Evolutionary conservation across 2,888 invertebrate genomes (phyloP).

Genomic region (Baccha elongata): DNA sequence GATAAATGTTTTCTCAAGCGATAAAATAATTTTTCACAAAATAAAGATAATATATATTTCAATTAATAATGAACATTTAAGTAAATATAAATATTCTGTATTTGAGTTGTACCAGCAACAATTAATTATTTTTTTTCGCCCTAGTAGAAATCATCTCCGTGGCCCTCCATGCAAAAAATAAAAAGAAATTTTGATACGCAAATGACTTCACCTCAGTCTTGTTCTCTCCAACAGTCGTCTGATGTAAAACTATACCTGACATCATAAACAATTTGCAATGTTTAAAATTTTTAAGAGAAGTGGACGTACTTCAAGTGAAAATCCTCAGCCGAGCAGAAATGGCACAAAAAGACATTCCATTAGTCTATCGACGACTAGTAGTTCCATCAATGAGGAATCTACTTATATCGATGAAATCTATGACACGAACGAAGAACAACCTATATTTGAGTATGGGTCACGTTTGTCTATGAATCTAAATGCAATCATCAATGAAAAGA

Average conservation of each 20-base stretch:
- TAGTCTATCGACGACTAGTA: slow-evolving; percentile 37
- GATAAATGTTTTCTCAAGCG: slow-evolving; percentile 14
- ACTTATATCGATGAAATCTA: slow-evolving; percentile 56
- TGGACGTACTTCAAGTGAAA: slow-evolving; percentile 35
- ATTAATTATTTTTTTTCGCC: not conserved
- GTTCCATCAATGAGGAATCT: slow-evolving; percentile 44
- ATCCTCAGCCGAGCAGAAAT: slow-evolving; percentile 27
- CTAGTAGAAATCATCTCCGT: slow-evolving; percentile 37
- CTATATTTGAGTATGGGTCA: slow-evolving; percentile 78
- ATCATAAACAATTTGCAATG: slow-evolving; percentile 26
- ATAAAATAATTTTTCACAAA: not conserved
- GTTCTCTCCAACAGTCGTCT: not conserved
- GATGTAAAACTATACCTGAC: slow-evolving; percentile 7
- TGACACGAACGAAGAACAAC: slow-evolving; percentile 46
- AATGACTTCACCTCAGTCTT: slow-evolving; percentile 32
- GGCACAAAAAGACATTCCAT: slow-evolving; percentile 60
- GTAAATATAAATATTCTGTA: not conserved
- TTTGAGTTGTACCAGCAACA: slow-evolving; percentile 3
- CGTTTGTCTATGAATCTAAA: slow-evolving; percentile 89
- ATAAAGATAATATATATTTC: slow-evolving; percentile 4
- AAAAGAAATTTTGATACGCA: slow-evolving; percentile 21
- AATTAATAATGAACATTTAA: not conserved
- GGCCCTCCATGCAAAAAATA: slow-evolving; percentile 34
- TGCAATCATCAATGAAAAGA: slow-evolving; percentile 90
- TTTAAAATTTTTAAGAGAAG: slow-evolving; percentile 61